Evolutionary conservation across 2,888 invertebrate genomes (phyloP), one percentile per base, ranked within the genome.

Genomic region (Eudemis profundana): DNA sequence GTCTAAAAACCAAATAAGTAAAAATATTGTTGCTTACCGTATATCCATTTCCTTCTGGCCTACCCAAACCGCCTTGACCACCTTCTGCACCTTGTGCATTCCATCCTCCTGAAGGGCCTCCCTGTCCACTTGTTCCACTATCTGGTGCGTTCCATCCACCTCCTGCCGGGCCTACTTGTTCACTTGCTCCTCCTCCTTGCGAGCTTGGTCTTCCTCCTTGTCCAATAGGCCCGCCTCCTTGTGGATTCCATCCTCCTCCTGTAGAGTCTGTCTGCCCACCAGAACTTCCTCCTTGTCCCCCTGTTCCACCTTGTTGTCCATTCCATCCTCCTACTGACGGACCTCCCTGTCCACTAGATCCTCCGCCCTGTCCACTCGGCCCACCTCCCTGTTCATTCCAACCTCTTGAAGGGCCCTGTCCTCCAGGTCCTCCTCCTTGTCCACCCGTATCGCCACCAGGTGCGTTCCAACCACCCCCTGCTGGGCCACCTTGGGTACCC

Each of bases 151-250:
- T 40, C 40, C 40, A 21, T 33, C 29, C 27, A 5, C 23, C 21
- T 7, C 8, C 33, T 44, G 46, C 21, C 14, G 49, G 33, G 36
- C 51, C 51, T 23, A 15, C 51, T 27, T 47, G 57, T 3, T 61
- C 61, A 38, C 46, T 51, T 33, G 68, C 53, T 33, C 29, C 53
- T 40, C 53, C 42, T 49, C 40, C 17, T 27, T 27, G 21, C 14
- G 7, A 53, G 40, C 1, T 23, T 27, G n/a, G n/a, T n/a, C 63
- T 59, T 51, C 68, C 69, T 40, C 38, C 14, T 3, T 56, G 0
- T 5, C 68, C 69, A 1, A 57, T 65, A 0, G 23, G 73, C 0
- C 71, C 72, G 8, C 46, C 60, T 10, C 46, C 60, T 10, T 51
- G 17, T 17, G 17, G 10, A 19, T 42, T 19, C 42, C 42, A 42